A percentile compares a stretch with the other conserved stretches of the same genome.
Evolutionary conservation across 2,797 vertebrate species (phyloP).

Genomic region (Coreius guichenoti): DNA sequence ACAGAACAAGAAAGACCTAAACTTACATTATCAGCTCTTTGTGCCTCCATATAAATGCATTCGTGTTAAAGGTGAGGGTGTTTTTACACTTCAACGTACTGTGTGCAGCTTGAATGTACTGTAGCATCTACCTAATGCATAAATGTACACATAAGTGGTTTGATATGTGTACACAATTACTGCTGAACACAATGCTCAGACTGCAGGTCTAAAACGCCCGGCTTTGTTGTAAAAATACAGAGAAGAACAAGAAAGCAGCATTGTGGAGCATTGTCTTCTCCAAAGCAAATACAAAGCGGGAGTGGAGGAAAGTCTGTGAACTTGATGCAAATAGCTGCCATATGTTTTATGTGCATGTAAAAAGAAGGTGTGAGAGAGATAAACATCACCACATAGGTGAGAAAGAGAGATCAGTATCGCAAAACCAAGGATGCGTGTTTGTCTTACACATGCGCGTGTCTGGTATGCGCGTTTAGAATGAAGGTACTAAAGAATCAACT

Average conservation of each 20-base stretch:
- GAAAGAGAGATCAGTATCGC: constrained; percentile 21
- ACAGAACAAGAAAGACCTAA: neutral
- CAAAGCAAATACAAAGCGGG: constrained; percentile 52
- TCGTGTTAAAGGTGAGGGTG: neutral
- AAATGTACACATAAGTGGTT: constrained; percentile 19
- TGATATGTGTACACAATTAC: constrained; percentile 29
- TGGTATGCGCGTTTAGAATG: constrained; percentile 2
- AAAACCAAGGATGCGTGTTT: neutral
- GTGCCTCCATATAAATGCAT: neutral
- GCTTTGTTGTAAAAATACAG: constrained; percentile 47
- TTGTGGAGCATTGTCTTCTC: constrained; percentile 52
- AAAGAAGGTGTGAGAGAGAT: constrained; percentile 13
- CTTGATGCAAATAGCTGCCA: constrained; percentile 51
- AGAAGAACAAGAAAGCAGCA: constrained; percentile 29
- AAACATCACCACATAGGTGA: constrained; percentile 37
- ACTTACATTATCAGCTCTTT: neutral
- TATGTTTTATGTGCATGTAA: constrained; percentile 50
- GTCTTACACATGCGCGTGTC: neutral
- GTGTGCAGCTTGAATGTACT: neutral
- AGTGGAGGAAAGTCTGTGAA: constrained; percentile 21
- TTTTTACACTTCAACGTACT: neutral
- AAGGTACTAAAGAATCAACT: constrained; percentile 3
- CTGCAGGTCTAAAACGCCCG: constrained; percentile 1
- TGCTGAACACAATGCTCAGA: constrained; percentile 21
- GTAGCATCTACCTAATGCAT: neutral